Percentiles rank a stretch among this genome's conserved stretches.
Evolutionary conservation across 2,113 vertebrate species (phyloP).

Genomic region (Eudyptes chrysolophus): DNA sequence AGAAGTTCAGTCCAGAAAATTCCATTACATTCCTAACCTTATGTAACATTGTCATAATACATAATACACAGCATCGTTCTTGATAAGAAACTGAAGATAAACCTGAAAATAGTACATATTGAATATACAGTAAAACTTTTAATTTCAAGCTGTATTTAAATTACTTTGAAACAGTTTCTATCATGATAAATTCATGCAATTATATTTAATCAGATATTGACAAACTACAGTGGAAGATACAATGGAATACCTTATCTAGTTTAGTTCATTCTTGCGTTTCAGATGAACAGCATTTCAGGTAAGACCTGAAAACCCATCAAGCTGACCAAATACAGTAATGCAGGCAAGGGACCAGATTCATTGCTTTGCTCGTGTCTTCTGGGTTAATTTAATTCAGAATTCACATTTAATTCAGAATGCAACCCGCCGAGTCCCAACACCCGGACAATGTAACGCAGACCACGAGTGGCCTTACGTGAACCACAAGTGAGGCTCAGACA

Average conservation of each 20-base stretch:
- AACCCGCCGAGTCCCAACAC: neutral
- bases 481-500: neutral
- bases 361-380: neutral
- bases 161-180: slow-evolving; percentile 41
- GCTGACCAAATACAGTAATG: neutral
- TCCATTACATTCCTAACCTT: slow-evolving; percentile 43
- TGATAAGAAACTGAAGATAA: slow-evolving; percentile 63
- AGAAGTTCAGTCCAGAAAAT: slow-evolving; percentile 37
- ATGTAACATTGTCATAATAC: slow-evolving; percentile 36
- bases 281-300: neutral
- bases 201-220: slow-evolving; percentile 62
- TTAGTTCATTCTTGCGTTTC: neutral
- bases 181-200: slow-evolving; percentile 60
- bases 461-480: fast-evolving
- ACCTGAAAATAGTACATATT: slow-evolving; percentile 24
- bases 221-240: neutral
- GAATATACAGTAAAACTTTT: slow-evolving; percentile 34
- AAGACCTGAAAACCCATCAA: neutral
- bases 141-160: slow-evolving; percentile 33
- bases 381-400: neutral
- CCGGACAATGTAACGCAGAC: neutral
- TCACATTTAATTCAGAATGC: neutral
- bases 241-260: neutral
- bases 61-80: slow-evolving; percentile 15
- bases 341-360: neutral